phyloP scores from a whole-genome alignment of 2,113 vertebrate species.

The Balaenoptera acutorostrata region DNA sequence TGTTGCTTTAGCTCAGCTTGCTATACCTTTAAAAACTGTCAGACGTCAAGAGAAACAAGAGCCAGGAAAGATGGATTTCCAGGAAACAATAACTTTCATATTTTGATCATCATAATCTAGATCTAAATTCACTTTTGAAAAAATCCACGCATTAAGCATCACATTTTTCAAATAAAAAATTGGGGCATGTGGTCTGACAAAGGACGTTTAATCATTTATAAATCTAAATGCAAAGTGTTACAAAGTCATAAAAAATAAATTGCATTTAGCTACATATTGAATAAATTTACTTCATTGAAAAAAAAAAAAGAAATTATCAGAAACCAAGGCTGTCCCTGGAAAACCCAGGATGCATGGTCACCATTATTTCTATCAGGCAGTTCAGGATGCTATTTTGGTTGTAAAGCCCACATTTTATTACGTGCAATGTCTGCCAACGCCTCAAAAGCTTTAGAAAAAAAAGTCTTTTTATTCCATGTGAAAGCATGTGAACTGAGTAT shows the following conservation, averaged over 20 bases:
- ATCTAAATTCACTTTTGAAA: not conserved
- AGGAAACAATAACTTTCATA: slow-evolving; percentile 21
- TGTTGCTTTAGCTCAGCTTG: not conserved
- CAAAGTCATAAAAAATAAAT: slow-evolving; percentile 45
- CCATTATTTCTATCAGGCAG: slow-evolving; percentile 10
- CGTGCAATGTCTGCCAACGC: not conserved
- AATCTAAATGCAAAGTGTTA: slow-evolving; percentile 48
- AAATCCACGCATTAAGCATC: not conserved
- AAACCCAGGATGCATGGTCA: not conserved
- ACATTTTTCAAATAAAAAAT: slow-evolving; percentile 34
- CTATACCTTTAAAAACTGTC: not conserved
- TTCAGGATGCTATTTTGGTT: not conserved
- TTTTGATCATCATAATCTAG: not conserved
- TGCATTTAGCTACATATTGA: not conserved
- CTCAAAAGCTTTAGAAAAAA: not conserved
- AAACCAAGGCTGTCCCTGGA: not conserved
- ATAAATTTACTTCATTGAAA: slow-evolving; percentile 37
- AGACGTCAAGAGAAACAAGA: slow-evolving; percentile 13
- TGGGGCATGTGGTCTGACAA: not conserved
- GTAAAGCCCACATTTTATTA: slow-evolving; percentile 21
- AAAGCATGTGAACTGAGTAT: slow-evolving; percentile 43
- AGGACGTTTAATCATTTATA: slow-evolving; percentile 1
- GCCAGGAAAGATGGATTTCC: not conserved
- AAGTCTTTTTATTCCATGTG: slow-evolving; percentile 19
- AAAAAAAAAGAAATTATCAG: slow-evolving; percentile 34